Conservation (phyloP, 2,113 vertebrate species). For the Phaethornis superciliosus region DNA sequence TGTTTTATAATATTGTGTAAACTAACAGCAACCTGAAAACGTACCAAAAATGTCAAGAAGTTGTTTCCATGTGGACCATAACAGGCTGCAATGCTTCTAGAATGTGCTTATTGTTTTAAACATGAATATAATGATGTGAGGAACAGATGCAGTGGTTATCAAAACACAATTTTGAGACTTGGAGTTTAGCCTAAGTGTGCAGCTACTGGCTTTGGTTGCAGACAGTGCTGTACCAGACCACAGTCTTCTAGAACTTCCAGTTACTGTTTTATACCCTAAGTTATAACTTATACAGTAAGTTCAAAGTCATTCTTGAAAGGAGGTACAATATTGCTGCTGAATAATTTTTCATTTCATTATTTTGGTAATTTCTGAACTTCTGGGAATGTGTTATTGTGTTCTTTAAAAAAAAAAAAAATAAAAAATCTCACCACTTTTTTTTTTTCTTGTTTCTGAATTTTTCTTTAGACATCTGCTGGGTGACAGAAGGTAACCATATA, state of each 20-base stretch:
- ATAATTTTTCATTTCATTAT: background rate
- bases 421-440: background rate
- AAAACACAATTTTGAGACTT: background rate
- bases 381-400: background rate
- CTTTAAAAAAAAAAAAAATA: background rate
- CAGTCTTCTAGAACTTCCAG: background rate
- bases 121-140: background rate
- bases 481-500: background rate
- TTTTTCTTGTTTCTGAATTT: background rate
- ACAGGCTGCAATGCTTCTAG: background rate
- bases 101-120: background rate
- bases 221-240: background rate
- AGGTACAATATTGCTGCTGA: background rate
- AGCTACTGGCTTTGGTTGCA: background rate
- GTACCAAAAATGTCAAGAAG: background rate
- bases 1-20: background rate
- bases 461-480: background rate
- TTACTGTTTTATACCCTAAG: background rate
- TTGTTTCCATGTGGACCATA: background rate
- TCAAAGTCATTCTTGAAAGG: background rate
- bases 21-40: slow-evolving; percentile 5
- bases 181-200: background rate
- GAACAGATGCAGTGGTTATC: background rate
- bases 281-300: fast-evolving
- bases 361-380: background rate